Evolutionary conservation across 1,140 invertebrate genomes (phyloP).

Genomic region (Delia radicum): DNA sequence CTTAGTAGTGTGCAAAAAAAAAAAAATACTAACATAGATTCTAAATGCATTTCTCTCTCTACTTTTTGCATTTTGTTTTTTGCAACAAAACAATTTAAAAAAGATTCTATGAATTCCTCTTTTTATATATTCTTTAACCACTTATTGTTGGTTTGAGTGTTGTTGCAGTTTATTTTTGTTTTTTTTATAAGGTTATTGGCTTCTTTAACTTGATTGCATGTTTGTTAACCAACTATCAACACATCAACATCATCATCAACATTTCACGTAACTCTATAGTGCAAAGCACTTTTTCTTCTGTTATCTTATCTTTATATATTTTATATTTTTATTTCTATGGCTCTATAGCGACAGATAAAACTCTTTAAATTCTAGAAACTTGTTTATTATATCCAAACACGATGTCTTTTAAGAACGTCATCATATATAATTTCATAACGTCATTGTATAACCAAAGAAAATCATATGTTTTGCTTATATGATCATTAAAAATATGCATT

Average conservation of each 20-base stretch:
- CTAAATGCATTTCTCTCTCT: not conserved
- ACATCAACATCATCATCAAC: too few species aligned
- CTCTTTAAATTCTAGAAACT: not conserved
- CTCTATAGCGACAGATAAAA: not conserved
- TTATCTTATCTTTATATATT: not conserved
- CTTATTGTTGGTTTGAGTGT: not conserved
- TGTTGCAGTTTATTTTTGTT: not conserved
- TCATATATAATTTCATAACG: not conserved
- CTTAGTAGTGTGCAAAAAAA: not conserved
- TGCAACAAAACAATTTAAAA: too few species aligned
- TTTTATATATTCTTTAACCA: not conserved
- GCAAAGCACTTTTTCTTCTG: not conserved
- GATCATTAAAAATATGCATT: too few species aligned
- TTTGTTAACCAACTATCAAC: not conserved
- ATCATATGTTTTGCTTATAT: too few species aligned
- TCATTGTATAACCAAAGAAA: too few species aligned
- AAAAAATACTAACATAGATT: not conserved
- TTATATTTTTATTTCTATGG: too few species aligned
- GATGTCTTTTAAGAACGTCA: not conserved
- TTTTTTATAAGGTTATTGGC: slow-evolving; percentile 7
- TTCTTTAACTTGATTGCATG: slow-evolving; percentile 17
- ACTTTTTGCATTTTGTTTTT: not conserved
- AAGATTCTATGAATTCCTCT: not conserved
- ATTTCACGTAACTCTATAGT: not conserved
- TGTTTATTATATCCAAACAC: not conserved